Conservation (phyloP, 2,113 vertebrate genomes). For the Onychostoma macrolepis region DNA sequence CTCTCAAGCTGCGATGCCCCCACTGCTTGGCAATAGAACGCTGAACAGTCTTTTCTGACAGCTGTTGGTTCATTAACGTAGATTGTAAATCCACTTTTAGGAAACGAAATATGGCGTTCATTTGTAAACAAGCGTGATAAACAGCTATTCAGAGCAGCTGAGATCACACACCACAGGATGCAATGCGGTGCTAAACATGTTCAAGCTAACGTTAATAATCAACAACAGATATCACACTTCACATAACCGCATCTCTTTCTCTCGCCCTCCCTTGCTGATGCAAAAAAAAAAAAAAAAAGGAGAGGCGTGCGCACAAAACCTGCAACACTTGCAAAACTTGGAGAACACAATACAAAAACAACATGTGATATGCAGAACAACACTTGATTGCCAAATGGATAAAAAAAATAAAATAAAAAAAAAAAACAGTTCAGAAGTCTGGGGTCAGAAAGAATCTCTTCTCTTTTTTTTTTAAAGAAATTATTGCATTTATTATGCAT, state of each 20-base stretch:
- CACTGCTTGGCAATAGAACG: neutral
- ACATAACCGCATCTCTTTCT: neutral
- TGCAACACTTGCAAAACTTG: neutral
- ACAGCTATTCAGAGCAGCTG: neutral
- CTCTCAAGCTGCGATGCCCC: neutral
- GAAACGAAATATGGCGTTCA: neutral
- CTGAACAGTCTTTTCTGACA: neutral
- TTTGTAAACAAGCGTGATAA: conserved; percentile 6
- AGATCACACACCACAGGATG: neutral
- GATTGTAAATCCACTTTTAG: neutral
- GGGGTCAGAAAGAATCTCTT: too few species aligned
- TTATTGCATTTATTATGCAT: too few species aligned
- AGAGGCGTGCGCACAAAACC: neutral
- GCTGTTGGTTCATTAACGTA: conserved; percentile 6
- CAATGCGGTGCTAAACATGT: neutral
- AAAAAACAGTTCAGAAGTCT: neutral
- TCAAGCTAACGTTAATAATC: neutral
- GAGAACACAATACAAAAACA: neutral
- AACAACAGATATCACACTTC: conserved; percentile 6
- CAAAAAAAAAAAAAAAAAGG: neutral
- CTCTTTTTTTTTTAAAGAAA: too few species aligned
- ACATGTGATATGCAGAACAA: too few species aligned
- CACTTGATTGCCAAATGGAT: neutral
- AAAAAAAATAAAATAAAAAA: too few species aligned
- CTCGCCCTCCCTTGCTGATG: neutral